A percentile compares a stretch with the other conserved stretches of the same genome.
These are phyloP conservation scores for Dugesia japonica DNA, from an alignment of 2,888 invertebrate species.

Conservation along the genomic window DNA sequence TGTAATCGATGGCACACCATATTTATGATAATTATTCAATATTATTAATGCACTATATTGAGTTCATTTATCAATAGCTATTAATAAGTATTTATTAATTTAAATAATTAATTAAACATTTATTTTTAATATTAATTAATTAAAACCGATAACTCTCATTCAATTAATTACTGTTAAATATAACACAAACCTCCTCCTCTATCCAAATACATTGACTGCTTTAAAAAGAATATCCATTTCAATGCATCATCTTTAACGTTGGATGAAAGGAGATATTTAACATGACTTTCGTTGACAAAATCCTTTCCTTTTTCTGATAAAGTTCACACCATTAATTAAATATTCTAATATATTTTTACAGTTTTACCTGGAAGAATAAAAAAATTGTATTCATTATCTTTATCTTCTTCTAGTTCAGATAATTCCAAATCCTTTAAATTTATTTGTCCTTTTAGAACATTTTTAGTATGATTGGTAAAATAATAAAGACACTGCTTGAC, in stretches of 20 bases:
- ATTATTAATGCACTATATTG: too few relatives aligned
- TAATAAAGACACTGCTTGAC: neutral
- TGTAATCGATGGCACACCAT: too few relatives aligned
- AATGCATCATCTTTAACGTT: neutral
- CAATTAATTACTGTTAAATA: too few relatives aligned
- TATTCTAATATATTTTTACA: too few relatives aligned
- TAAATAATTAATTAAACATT: too few relatives aligned
- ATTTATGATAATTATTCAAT: too few relatives aligned
- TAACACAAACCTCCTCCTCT: neutral
- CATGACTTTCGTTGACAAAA: neutral
- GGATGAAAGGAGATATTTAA: neutral
- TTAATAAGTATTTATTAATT: too few relatives aligned
- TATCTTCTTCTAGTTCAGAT: neutral
- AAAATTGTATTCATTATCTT: neutral
- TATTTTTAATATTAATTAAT: too few relatives aligned
- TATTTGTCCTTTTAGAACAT: neutral
- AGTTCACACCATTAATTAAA: too few relatives aligned
- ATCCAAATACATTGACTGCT: neutral
- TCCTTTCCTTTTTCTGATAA: neutral
- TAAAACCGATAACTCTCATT: too few relatives aligned
- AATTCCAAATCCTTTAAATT: neutral
- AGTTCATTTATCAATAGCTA: too few relatives aligned
- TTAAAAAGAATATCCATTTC: neutral
- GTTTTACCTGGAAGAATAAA: neutral
- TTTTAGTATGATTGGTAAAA: neutral